A percentile compares a stretch with the other conserved stretches of the same genome.
These are phyloP conservation scores for Drosophila orosa DNA, from an alignment of 1,140 invertebrate genomes.

Conservation along the genomic window DNA sequence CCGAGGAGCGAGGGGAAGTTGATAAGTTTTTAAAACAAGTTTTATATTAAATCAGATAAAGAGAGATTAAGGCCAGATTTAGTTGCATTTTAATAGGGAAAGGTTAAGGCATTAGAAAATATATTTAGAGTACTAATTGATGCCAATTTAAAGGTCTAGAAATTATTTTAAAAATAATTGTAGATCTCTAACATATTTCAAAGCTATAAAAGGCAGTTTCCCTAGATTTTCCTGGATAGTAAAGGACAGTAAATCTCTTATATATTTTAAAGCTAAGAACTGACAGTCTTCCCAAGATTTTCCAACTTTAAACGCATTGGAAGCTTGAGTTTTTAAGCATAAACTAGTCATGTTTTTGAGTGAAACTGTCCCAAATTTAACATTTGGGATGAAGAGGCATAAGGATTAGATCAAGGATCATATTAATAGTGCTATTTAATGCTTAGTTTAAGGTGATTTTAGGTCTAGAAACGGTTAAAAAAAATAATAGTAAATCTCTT, in stretches of 20 bases:
- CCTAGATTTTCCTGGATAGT: too few relatives aligned
- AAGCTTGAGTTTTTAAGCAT: neutral
- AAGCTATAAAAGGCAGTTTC: neutral
- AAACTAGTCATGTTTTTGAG: neutral
- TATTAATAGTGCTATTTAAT: too few relatives aligned
- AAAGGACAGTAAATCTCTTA: neutral
- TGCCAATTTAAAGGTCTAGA: neutral
- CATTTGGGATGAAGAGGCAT: too few relatives aligned
- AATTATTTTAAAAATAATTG: neutral
- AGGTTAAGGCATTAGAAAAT: neutral
- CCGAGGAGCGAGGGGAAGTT: slow-evolving; percentile 5
- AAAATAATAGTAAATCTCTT: neutral
- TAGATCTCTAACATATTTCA: neutral
- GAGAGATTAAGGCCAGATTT: rapidly evolving
- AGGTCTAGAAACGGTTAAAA: too few relatives aligned
- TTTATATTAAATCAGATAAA: neutral
- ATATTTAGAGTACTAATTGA: neutral
- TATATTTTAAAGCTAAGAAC: neutral
- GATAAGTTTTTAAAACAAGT: neutral
- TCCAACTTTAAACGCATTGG: too few relatives aligned
- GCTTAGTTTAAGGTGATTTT: too few relatives aligned
- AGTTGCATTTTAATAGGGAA: neutral
- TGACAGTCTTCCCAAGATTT: neutral
- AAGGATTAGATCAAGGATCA: too few relatives aligned
- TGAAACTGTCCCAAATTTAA: neutral